Evolutionary conservation across 2,888 invertebrate species (phyloP).

Genomic region (Mellilla xanthometata): DNA sequence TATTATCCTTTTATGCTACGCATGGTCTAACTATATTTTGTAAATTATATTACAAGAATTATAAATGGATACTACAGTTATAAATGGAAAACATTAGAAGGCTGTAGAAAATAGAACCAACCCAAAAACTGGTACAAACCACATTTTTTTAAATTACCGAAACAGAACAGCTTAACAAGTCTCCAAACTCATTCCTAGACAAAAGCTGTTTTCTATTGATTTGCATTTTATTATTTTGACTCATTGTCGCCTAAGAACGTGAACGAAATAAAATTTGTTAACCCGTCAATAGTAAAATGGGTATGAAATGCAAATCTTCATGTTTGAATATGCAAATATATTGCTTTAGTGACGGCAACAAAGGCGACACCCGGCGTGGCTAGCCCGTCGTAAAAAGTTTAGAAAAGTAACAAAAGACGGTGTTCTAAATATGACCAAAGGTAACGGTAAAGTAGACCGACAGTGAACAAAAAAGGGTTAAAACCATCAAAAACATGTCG

Average conservation of each 20-base stretch:
- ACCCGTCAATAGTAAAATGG: conserved; percentile 52
- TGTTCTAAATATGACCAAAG: conserved; percentile 63
- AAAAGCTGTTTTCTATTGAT: conserved; percentile 50
- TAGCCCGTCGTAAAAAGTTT: conserved; percentile 66
- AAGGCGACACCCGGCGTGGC: conserved; percentile 54
- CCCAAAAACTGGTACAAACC: not conserved
- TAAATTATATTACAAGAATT: too few species aligned
- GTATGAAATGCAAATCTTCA: conserved; percentile 68
- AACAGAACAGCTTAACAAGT: conserved; percentile 10
- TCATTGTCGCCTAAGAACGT: conserved; percentile 52
- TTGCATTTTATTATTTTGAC: conserved; percentile 66
- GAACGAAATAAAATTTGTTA: conserved; percentile 52
- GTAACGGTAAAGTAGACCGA: conserved; percentile 55
- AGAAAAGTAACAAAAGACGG: conserved; percentile 58
- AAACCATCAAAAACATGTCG: not conserved
- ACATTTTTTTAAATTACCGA: not conserved
- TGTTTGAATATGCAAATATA: conserved; percentile 74
- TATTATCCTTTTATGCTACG: conserved; percentile 61
- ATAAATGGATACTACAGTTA: too few species aligned
- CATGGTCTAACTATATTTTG: too few species aligned
- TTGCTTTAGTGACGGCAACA: conserved; percentile 52
- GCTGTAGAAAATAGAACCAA: not conserved
- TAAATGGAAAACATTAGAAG: conserved; percentile 1
- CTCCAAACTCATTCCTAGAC: conserved; percentile 28
- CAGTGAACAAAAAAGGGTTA: conserved; percentile 68